Conservation (phyloP, 2,888 invertebrate species). For the Aporophyla nigra region DNA sequence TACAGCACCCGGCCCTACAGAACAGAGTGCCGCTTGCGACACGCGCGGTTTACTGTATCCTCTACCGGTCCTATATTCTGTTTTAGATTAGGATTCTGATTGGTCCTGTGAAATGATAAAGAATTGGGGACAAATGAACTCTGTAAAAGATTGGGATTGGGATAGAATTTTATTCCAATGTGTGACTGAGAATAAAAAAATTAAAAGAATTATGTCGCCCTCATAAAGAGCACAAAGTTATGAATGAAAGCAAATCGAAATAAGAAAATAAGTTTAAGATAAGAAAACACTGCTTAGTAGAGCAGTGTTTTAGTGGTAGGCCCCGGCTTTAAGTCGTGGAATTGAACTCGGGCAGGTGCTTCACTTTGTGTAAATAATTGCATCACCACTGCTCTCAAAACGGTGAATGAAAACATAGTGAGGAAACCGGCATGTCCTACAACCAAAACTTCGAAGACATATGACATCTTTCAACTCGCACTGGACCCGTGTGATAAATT, state of each 20-base stretch:
- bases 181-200: not conserved
- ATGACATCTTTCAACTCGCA: too few species aligned
- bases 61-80: slow-evolving; percentile 40
- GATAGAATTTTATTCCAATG: not conserved
- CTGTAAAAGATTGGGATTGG: not conserved
- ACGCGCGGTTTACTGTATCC: slow-evolving; percentile 61
- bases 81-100: not conserved
- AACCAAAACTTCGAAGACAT: too few species aligned
- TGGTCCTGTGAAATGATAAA: not conserved
- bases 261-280: not conserved
- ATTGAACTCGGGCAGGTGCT: too few species aligned
- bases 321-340: too few species aligned
- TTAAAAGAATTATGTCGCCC: not conserved
- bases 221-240: not conserved
- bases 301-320: not conserved
- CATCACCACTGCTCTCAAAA: too few species aligned
- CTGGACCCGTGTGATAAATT: too few species aligned
- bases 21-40: slow-evolving; percentile 52
- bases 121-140: not conserved
- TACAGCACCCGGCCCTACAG: slow-evolving; percentile 65
- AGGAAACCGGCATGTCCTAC: too few species aligned
- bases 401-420: too few species aligned
- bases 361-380: too few species aligned
- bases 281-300: not conserved
- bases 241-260: not conserved